Percentiles rank a stretch among this genome's conserved stretches.
Conservation (phyloP, 2,113 vertebrate species). For the Channa maculata region DNA sequence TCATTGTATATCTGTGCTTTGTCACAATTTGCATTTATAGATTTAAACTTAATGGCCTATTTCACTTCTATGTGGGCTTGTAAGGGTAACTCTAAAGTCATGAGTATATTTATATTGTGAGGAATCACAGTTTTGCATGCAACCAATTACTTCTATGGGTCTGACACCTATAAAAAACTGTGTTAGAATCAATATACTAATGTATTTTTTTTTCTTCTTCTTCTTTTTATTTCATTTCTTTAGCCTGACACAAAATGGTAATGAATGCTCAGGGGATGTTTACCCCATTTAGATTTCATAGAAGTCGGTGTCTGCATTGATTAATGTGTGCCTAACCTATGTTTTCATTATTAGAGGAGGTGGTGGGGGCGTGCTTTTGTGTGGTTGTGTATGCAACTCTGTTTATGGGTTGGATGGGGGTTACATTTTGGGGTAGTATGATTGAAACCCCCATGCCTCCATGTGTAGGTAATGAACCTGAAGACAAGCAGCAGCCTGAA, state of each 20-base stretch:
- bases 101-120: conserved; percentile 44
- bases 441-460: conserved; percentile 78
- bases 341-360: conserved; percentile 81
- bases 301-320: conserved; percentile 81
- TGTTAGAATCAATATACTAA: conserved; percentile 76
- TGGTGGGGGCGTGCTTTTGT: conserved; percentile 16
- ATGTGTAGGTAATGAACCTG: conserved; percentile 84
- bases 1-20: conserved; percentile 63
- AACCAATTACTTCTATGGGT: conserved; percentile 36
- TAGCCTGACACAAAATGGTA: conserved; percentile 77
- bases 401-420: conserved; percentile 50
- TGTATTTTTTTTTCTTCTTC: conserved; percentile 66
- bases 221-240: conserved; percentile 72
- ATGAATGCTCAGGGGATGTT: conserved; percentile 83
- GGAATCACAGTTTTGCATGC: conserved; percentile 17
- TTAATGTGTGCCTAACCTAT: conserved; percentile 82
- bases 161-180: conserved; percentile 50
- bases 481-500: conserved; percentile 82
- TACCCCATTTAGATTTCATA: conserved; percentile 82
- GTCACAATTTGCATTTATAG: conserved; percentile 68
- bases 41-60: conserved; percentile 49
- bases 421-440: conserved; percentile 77
- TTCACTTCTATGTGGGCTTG: conserved; percentile 43
- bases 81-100: conserved; percentile 29
- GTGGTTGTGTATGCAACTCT: conserved; percentile 26